Evolutionary conservation across 35 echinoderm and acorn worm genomes (phyloP), one percentile per base, ranked within the genome.

Genomic region (Hemicentrotus pulcherrimus): DNA sequence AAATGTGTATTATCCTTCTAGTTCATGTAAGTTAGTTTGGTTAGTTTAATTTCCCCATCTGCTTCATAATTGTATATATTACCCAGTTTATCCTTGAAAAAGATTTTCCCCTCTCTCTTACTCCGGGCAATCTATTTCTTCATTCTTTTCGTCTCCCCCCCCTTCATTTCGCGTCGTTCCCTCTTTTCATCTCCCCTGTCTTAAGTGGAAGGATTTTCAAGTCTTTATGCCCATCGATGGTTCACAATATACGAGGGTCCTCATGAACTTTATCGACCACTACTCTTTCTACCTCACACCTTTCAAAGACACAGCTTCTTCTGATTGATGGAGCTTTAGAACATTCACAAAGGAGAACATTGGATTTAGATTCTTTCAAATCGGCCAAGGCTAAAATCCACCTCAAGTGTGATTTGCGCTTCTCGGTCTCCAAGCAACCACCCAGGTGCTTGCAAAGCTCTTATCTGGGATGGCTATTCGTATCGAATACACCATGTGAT

Each of bases 271-370:
- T 78, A 78, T 78, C 65, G 65, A 78, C 18, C 65, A n/a, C 65
- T 78, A n/a, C 65, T 30, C n/a, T n/a, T 70, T 78, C 65, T 7
- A 78, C 18, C 65, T n/a, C 65, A 78, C 65, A 78, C 65, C 65
- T 78, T 78, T 78, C 65, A 78, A 78, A 78, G 24, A 78, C 65
- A n/a, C 65, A 78, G 65, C 28, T 78, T n/a, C 65, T 28, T n/a
- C 65, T 78, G 65, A 78, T 78, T 78, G 65, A 78, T 78, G 65
- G 65, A 78, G 65, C 65, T 78, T 59, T n/a, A 78, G 65, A 78
- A n/a, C 65, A 78, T 78, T 78, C 7, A 78, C 65, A 78, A 78
- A 78, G 65, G 24, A 78, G 22, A 8, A n/a, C 65, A 78, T 78
- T 78, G 65, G 65, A 78, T 78, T 78, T 78, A 78, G 19, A 4